Evolutionary conservation across 2,113 vertebrate genomes (phyloP), one percentile per base, ranked within the genome.

Genomic region (Leptobrachium ailaonicum): DNA sequence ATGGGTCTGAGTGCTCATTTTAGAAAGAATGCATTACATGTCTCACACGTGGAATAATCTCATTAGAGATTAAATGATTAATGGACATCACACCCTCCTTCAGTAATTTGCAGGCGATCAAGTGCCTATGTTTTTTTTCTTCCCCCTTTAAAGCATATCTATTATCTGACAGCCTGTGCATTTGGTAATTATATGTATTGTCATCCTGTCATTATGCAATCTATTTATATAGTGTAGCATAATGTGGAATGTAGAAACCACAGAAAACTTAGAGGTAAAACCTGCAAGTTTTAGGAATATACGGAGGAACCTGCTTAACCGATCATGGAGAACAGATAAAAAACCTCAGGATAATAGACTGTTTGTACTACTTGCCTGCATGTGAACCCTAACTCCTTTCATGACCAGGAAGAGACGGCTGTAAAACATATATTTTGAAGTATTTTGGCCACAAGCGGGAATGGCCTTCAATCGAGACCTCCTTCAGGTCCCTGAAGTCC

Each of bases 1-100:
- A 66, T 74, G 63, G 41, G 50, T n/a, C 71, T 80, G 71, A 80
- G 71, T 80, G 78, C 78, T 80, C 78, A 74, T 68, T 74, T 74
- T 76, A 68, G 63, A 74, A 74, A 53, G 50, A 80, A 80, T 69
- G 78, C 71, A 80, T 80, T 80, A 80, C 12, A 45, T 74, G 50
- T 74, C 72, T 74, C 64, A 40, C 78, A 44, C 71, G 68, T 74
- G 47, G 71, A 74, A 71, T 80, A 80, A 80, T 80, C 71, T 74
- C 63, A 71, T 80, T 80, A 80, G 78, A 74, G 63, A 69, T 41
- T 56, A 64, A 66, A 74, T 74, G 78, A 80, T 80, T 58, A 74
- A 80, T 80, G 71, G 72, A 68, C 78, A 74, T 80, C 71, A 62
- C 71, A 47, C 71, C 44, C 71, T 66, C 47, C 71, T 80, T 60